Base-by-base conservation (phyloP, 2,888 invertebrate genomes). In the Chymomyza amoena region DNA sequence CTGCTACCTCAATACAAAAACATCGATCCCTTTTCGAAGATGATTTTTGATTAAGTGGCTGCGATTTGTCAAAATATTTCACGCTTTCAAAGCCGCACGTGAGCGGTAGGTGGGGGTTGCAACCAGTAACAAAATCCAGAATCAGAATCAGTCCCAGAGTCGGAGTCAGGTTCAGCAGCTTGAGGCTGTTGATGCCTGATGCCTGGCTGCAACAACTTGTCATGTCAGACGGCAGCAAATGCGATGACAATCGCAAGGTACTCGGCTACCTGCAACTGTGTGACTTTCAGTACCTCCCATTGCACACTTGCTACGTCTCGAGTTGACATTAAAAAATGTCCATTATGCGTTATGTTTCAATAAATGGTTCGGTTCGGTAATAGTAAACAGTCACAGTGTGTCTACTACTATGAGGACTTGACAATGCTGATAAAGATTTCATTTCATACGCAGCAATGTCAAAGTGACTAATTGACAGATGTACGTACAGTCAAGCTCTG, bases 61-160 rank as follows among this genome's bases (percentile, higher is more conserved):
- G 77, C 89, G 81, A 89, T 89, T 89, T 89, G 89, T 89, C 90
- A 87, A 87, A 89, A 90, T 87, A 89, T 87, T 87, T 89, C 77
- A 85, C 82, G 87, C 87, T 80, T 71, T 39, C 52, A 60, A 56
- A 50, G 56, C 68, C 73, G 84, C 84, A 87, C 83, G 83, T 87
- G 88, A 84, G 75, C 72, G 57, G 54, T 54, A 64, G 83, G 16
- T 72, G 82, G 78, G 78, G 70, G 75, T 72, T 36, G 64, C 39
- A 63, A 56, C 16, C 18, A n/a, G 15, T 6, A 6, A 32, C 32
- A 32, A 6, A 32, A 32, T 32, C 52, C 18, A 61, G n/a, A 13
- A 54, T 10, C 54, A n/a, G 28, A 54, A 16, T n/a, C 54, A 54
- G 54, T 3, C 15, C 3, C 54, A n/a, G 6, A 54, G 9, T n/a